Evolutionary conservation across 2,888 invertebrate genomes (phyloP), one percentile per base, ranked within the genome.

Genomic region (Caenorhabditis zanzibari): DNA sequence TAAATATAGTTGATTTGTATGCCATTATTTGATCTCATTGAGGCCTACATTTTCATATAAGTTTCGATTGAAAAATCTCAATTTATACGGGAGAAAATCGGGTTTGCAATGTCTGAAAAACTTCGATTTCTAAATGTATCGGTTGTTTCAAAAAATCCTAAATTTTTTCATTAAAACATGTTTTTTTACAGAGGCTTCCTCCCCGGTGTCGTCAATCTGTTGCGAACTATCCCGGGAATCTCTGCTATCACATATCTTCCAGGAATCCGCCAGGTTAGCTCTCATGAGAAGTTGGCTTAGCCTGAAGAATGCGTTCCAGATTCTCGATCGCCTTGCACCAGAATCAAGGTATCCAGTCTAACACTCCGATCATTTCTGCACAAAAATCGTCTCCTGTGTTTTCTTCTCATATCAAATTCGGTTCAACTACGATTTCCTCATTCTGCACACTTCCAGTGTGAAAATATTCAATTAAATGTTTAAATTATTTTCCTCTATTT

Each of bases 131-230:
- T 32, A 19, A 52, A n/a, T n/a, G n/a, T n/a, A n/a, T n/a, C n/a
- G n/a, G n/a, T n/a, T n/a, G n/a, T n/a, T n/a, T n/a, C n/a, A n/a
- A n/a, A n/a, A n/a, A n/a, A n/a, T n/a, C n/a, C n/a, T n/a, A n/a
- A 9, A 52, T 52, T 22, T 7, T 6, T 32, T 32, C 32, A 32
- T 32, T 6, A 4, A 24, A 59, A 12, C 4, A 38, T 22, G 14
- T 19, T 16, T 19, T 56, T 79, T 87, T 95, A 81, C 94, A 98
- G 98, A 93, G 98, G 98, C 28, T 98, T 99, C 94, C 95, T 99
- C 93, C 98, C 98, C 24, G 96, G 97, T 9, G 97, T 96, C 49
- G 95, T 99, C 52, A 97, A 97, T 93, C 98, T 99, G 93, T 93
- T 99, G 88, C 94, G 97, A 92, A 95, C 97, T 93, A 95, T 99